Percentiles rank a stretch among this genome's conserved stretches.
phyloP scores from a whole-genome alignment of 2,797 vertebrate genomes.

The Molothrus aeneus region DNA sequence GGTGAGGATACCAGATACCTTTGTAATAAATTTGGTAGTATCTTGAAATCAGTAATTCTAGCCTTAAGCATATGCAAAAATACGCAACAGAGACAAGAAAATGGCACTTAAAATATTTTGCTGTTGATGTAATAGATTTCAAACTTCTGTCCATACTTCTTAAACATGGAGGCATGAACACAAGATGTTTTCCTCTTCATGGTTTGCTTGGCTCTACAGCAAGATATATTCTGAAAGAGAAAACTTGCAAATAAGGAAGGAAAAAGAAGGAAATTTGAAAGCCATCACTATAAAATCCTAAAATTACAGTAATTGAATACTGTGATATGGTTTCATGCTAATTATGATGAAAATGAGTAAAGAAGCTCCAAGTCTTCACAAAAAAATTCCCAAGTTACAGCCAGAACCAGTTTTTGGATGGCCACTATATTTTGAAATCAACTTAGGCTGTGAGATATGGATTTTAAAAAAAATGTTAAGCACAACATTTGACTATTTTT shows the following conservation, averaged over 20 bases:
- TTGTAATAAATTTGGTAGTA: neutral
- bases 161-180: neutral
- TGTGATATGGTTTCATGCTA: neutral
- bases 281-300: neutral
- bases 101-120: neutral
- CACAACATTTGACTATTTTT: neutral
- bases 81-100: neutral
- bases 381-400: neutral
- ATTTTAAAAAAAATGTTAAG: neutral
- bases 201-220: neutral
- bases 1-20: neutral
- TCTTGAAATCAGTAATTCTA: conserved; percentile 35
- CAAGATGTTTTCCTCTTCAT: neutral
- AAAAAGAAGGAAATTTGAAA: neutral
- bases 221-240: neutral
- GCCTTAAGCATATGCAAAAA: neutral
- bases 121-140: neutral
- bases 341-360: neutral
- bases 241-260: neutral
- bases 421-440: neutral
- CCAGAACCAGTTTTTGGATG: neutral
- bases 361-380: neutral
- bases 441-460: neutral
- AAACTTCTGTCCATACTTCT: neutral
- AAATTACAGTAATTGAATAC: neutral